Percentiles rank a stretch among this genome's conserved stretches.
Conservation (phyloP, 2,113 vertebrate genomes). For the Cyprinodon tularosa region DNA sequence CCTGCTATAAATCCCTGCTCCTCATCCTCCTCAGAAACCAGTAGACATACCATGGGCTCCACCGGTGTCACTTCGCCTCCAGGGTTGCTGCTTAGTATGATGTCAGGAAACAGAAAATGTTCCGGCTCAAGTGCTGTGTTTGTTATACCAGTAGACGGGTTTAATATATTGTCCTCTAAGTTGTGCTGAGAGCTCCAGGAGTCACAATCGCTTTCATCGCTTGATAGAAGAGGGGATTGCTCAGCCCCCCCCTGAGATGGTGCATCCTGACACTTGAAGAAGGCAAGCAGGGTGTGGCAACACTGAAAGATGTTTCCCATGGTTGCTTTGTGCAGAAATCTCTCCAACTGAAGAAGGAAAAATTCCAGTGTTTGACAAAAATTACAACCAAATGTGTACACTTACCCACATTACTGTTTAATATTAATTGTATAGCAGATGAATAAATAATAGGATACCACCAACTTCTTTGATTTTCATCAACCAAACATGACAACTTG, state of each 20-base stretch:
- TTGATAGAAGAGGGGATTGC: conserved; percentile 72
- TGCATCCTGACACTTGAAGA: conserved; percentile 47
- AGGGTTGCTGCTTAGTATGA: conserved; percentile 77
- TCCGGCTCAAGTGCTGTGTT: conserved; percentile 63
- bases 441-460: too few relatives aligned
- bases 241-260: conserved; percentile 29
- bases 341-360: conserved; percentile 16
- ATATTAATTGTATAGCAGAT: background rate
- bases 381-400: background rate
- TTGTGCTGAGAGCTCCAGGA: conserved; percentile 32
- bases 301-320: conserved; percentile 81
- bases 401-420: background rate
- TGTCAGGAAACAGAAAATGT: conserved; percentile 78
- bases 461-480: background rate
- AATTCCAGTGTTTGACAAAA: background rate
- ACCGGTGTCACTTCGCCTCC: conserved; percentile 59
- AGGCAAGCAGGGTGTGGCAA: conserved; percentile 61
- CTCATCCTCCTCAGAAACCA: conserved; percentile 70
- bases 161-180: conserved; percentile 46
- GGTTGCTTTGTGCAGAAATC: conserved; percentile 29
- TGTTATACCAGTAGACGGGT: conserved; percentile 30
- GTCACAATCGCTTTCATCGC: conserved; percentile 59
- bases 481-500: background rate
- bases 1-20: background rate
- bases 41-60: conserved; percentile 74